Percentiles rank a stretch among this genome's conserved stretches.
Evolutionary conservation across 2,888 invertebrate species (phyloP).

Genomic region (Drosophila maculinotata): DNA sequence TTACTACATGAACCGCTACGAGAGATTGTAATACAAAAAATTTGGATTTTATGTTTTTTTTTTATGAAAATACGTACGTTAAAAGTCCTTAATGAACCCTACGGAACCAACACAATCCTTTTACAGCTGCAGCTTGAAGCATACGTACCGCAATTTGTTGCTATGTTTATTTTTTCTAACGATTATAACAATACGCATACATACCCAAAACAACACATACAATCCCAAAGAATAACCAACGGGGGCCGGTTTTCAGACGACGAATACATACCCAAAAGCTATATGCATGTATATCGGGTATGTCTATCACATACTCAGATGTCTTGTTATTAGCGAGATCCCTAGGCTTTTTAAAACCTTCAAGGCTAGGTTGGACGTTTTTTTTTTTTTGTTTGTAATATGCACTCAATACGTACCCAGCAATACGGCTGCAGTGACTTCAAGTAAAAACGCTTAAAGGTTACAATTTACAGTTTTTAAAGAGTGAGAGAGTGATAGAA

Average conservation of each 20-base stretch:
- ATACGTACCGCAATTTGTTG: conserved; percentile 53
- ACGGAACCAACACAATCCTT: conserved; percentile 48
- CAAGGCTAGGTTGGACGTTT: conserved; percentile 32
- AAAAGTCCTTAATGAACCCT: conserved; percentile 49
- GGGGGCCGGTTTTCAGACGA: conserved; percentile 26
- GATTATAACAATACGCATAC: conserved; percentile 42
- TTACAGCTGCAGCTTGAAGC: conserved; percentile 40
- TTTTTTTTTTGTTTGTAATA: conserved; percentile 12
- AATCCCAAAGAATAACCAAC: conserved; percentile 28
- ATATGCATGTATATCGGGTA: conserved; percentile 30
- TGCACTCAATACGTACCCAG: conserved; percentile 72
- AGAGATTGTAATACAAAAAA: conserved; percentile 37
- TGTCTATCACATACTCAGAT: conserved; percentile 41
- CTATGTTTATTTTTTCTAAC: conserved; percentile 38
- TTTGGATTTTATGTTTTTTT: conserved; percentile 44
- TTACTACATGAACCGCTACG: conserved; percentile 43
- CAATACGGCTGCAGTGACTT: conserved; percentile 67
- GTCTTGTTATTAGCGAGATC: conserved; percentile 40
- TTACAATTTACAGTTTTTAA: conserved; percentile 43
- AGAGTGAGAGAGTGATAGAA: conserved; percentile 45
- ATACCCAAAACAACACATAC: conserved; percentile 45
- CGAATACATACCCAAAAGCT: conserved; percentile 56
- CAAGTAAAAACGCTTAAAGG: conserved; percentile 61
- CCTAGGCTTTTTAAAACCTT: conserved; percentile 37
- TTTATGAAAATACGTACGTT: conserved; percentile 55